phyloP scores from a whole-genome alignment of 2,113 vertebrate genomes.

The Climacteris rufus region DNA sequence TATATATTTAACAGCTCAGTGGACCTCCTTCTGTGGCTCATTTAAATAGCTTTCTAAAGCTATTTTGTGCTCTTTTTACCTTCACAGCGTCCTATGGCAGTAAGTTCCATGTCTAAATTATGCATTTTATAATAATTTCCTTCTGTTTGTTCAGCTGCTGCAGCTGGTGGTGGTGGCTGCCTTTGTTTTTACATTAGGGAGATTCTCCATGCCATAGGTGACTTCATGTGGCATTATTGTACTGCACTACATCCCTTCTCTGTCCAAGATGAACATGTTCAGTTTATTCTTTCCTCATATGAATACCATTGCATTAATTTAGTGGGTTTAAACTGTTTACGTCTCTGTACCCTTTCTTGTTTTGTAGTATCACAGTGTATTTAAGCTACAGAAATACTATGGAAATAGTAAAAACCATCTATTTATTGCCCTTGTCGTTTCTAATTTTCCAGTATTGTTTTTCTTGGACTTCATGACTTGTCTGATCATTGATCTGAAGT shows the following conservation, averaged over 20 bases:
- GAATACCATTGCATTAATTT: neutral
- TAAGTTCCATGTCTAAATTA: neutral
- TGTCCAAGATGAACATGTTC: neutral
- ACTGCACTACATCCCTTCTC: neutral
- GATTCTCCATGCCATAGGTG: rapidly evolving
- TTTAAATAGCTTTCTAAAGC: neutral
- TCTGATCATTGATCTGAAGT: neutral
- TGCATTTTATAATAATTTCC: neutral
- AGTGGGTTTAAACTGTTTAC: neutral
- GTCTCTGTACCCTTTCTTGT: neutral
- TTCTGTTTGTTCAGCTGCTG: neutral
- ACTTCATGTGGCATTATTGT: neutral
- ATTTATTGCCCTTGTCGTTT: neutral
- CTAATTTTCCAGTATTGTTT: neutral
- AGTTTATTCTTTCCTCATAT: neutral
- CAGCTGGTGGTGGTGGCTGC: neutral
- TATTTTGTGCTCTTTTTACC: neutral
- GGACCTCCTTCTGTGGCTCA: neutral
- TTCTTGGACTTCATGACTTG: neutral
- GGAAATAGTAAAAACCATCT: neutral
- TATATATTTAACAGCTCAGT: neutral
- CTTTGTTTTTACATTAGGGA: neutral
- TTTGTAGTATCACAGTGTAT: neutral
- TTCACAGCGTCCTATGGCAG: neutral
- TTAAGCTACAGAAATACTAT: neutral